Evolutionary conservation across 1,140 invertebrate species (phyloP).

Genomic region (Ganaspis sp.): DNA sequence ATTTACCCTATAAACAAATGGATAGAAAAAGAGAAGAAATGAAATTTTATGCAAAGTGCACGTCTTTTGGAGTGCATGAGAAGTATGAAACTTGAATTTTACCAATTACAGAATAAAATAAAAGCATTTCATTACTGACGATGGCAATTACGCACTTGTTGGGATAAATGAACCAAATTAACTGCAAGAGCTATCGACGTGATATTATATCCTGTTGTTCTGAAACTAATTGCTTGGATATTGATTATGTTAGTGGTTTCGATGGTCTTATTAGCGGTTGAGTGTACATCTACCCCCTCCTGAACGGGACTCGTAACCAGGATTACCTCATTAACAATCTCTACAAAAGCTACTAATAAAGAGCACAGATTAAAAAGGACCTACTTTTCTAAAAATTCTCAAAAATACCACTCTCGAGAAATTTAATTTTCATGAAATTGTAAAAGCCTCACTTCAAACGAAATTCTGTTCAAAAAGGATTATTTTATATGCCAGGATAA

Average conservation of each 20-base stretch:
- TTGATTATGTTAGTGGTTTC: constrained; percentile 47
- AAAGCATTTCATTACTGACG: not conserved
- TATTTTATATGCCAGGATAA: too few relatives aligned
- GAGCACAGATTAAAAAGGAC: not conserved
- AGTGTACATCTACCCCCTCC: not conserved
- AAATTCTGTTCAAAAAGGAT: too few relatives aligned
- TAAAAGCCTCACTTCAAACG: too few relatives aligned
- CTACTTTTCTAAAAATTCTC: too few relatives aligned
- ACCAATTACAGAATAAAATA: too few relatives aligned
- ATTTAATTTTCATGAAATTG: too few relatives aligned
- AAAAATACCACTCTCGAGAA: too few relatives aligned
- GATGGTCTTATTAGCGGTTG: constrained; percentile 37
- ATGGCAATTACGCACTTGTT: not conserved
- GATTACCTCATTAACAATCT: constrained; percentile 8
- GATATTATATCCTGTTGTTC: constrained; percentile 29
- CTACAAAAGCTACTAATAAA: not conserved
- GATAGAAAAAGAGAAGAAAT: too few relatives aligned
- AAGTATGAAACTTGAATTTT: too few relatives aligned
- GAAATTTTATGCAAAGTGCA: too few relatives aligned
- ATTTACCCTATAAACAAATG: too few relatives aligned
- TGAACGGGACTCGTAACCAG: not conserved
- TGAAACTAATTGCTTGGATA: constrained; percentile 46
- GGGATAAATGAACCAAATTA: constrained; percentile 9
- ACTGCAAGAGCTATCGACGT: constrained; percentile 11
- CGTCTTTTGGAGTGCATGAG: too few relatives aligned